These are phyloP conservation scores for Trichogramma dendrolimi DNA, from an alignment of 2,888 invertebrate genomes.

Conservation along the genomic window DNA sequence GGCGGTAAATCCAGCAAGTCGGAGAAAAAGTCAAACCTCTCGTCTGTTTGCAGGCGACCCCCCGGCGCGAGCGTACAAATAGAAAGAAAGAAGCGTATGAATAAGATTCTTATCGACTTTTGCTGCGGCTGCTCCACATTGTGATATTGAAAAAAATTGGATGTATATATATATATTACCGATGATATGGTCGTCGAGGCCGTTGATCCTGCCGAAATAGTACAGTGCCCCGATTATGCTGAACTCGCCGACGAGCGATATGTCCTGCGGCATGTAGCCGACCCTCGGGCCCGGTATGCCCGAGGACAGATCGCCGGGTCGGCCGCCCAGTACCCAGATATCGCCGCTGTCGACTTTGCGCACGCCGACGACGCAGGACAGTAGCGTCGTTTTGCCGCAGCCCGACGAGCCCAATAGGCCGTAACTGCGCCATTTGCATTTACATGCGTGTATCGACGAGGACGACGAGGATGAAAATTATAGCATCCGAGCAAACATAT, in stretches of 20 bases:
- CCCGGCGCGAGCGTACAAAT: too few species aligned
- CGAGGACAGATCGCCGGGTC: slow-evolving; percentile 61
- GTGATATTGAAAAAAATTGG: background rate
- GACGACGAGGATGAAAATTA: too few species aligned
- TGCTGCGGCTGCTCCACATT: too few species aligned
- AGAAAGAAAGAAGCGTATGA: background rate
- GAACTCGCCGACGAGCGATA: slow-evolving; percentile 75
- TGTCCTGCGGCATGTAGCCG: slow-evolving; percentile 90
- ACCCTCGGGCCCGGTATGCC: slow-evolving; percentile 69
- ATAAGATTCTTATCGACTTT: too few species aligned
- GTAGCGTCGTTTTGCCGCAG: slow-evolving; percentile 84
- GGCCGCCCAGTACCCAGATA: slow-evolving; percentile 70
- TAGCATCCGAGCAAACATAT: too few species aligned
- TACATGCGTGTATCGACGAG: too few species aligned
- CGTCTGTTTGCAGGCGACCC: slow-evolving; percentile 41
- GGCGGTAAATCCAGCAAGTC: slow-evolving; percentile 74
- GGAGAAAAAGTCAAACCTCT: slow-evolving; percentile 65
- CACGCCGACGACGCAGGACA: slow-evolving; percentile 80
- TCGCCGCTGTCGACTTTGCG: slow-evolving; percentile 69
- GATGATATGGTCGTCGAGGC: slow-evolving; percentile 64
- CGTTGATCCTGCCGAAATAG: slow-evolving; percentile 83
- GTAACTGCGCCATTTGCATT: slow-evolving; percentile 62
- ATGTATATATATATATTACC: slow-evolving; percentile 33
- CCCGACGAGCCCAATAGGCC: slow-evolving; percentile 86
- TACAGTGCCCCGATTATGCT: slow-evolving; percentile 77